Evolutionary conservation across 2,888 invertebrate species (phyloP).

Genomic region (Cheilosia pagana): DNA sequence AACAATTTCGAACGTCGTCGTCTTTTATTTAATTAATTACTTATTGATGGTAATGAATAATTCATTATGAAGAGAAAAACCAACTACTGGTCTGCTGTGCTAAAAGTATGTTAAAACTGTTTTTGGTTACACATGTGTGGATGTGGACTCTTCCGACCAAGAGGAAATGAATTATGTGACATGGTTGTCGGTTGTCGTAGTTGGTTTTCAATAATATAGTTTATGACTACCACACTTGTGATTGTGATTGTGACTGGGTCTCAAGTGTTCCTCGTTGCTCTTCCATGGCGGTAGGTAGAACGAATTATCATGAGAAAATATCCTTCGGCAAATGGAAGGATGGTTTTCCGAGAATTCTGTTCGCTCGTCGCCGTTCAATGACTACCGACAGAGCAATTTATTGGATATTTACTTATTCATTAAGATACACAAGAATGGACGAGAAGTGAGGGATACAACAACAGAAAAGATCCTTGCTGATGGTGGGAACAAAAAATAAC

Average conservation of each 20-base stretch:
- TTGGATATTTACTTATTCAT: constrained; percentile 32
- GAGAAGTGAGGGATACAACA: background rate
- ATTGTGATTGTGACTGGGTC: background rate
- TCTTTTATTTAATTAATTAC: constrained; percentile 59
- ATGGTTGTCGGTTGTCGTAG: constrained; percentile 36
- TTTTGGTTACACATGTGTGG: constrained; percentile 18
- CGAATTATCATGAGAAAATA: constrained; percentile 49
- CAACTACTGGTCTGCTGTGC: constrained; percentile 1
- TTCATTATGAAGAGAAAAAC: constrained; percentile 39
- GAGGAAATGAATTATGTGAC: constrained; percentile 74
- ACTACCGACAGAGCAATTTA: constrained; percentile 30
- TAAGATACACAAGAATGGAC: constrained; percentile 6
- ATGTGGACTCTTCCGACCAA: constrained; percentile 25
- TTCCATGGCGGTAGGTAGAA: constrained; percentile 4
- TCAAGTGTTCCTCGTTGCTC: constrained; percentile 12
- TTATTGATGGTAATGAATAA: constrained; percentile 66
- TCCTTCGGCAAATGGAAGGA: constrained; percentile 56
- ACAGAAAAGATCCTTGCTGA: constrained; percentile 33
- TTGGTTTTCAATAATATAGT: background rate
- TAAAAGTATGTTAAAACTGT: constrained; percentile 27
- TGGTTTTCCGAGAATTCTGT: constrained; percentile 46
- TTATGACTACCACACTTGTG: constrained; percentile 14
- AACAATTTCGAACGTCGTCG: constrained; percentile 9
- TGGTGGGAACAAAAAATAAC: constrained; percentile 44
- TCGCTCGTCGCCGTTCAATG: background rate